phyloP scores from a whole-genome alignment of 2,888 invertebrate species.

The Netelia virgata region DNA sequence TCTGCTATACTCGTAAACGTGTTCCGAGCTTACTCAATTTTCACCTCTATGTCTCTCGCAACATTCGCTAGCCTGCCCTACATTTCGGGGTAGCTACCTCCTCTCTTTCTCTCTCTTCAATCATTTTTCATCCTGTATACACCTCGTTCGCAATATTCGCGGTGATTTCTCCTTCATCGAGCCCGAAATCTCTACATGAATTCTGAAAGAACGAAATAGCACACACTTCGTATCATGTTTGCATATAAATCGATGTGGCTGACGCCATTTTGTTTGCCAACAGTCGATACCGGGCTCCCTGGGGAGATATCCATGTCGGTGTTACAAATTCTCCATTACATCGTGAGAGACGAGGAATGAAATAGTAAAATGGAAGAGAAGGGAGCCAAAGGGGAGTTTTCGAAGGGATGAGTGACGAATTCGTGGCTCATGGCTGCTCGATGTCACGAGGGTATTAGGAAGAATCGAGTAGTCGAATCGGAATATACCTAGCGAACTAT shows the following conservation, averaged over 20 bases:
- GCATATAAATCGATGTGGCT: neutral
- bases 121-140: conserved; percentile 29
- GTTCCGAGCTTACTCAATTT: conserved; percentile 48
- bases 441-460: conserved; percentile 55
- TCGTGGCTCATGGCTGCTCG: conserved; percentile 22
- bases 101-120: neutral
- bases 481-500: conserved; percentile 55
- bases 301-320: neutral
- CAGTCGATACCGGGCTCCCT: neutral
- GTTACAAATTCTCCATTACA: conserved; percentile 20
- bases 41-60: conserved; percentile 5
- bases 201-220: neutral
- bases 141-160: neutral
- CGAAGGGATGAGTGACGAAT: conserved; percentile 36
- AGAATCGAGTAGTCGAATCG: conserved; percentile 42
- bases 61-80: neutral
- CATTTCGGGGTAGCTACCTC: neutral
- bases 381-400: neutral
- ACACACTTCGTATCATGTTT: neutral
- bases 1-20: conserved; percentile 46
- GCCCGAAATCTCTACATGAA: neutral
- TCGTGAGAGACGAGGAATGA: conserved; percentile 2
- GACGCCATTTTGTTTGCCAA: neutral
- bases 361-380: conserved; percentile 20
- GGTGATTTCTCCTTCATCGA: neutral